A percentile compares a stretch with the other conserved stretches of the same genome.
Evolutionary conservation across 2,113 vertebrate species (phyloP).

Genomic region (Thinocorus orbignyianus): DNA sequence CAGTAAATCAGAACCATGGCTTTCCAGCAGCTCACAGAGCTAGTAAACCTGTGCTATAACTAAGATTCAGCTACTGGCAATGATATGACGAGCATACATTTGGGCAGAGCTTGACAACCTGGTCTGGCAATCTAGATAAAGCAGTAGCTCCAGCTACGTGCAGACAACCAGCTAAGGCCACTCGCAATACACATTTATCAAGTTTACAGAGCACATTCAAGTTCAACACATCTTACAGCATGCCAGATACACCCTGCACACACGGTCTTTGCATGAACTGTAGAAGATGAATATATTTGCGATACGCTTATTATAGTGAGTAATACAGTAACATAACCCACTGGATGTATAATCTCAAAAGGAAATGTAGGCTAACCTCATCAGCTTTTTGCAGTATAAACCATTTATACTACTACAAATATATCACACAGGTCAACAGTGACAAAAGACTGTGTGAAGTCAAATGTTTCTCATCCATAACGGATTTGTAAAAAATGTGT

Average conservation of each 20-base stretch:
- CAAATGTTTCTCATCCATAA: background rate
- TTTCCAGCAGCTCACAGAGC: background rate
- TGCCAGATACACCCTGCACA: background rate
- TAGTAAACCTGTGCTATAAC: background rate
- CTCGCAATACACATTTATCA: background rate
- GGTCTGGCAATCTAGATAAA: background rate
- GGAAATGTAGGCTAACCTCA: fast-evolving
- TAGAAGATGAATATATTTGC: background rate
- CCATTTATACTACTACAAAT: background rate
- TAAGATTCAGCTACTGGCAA: background rate
- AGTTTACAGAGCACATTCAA: background rate
- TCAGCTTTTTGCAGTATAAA: background rate
- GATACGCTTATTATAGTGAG: background rate
- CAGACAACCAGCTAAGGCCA: background rate
- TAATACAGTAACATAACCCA: background rate
- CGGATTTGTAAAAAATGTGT: background rate
- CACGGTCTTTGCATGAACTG: background rate
- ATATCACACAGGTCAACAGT: background rate
- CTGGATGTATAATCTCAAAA: background rate
- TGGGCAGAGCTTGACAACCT: background rate
- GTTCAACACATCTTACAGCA: background rate
- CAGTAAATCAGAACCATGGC: background rate
- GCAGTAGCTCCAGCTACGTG: background rate
- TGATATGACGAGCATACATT: fast-evolving
- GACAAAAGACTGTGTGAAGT: background rate